Conservation (phyloP, 64 coral and sea anemone genomes). For the Stylophora pistillata region DNA sequence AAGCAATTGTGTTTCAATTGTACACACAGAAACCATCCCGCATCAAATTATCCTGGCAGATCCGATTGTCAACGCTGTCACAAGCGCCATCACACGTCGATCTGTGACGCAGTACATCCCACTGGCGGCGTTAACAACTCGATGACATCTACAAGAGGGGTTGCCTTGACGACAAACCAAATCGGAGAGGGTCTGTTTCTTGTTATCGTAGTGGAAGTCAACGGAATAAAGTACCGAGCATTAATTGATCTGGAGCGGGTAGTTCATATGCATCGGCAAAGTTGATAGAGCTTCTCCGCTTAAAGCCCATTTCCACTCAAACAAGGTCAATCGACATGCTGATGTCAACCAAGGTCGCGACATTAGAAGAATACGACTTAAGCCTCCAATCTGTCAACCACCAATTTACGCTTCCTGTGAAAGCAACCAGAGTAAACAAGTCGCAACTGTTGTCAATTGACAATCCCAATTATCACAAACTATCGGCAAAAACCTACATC, state of each 20-base stretch:
- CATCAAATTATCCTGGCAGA: conserved; percentile 14
- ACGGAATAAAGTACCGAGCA: conserved; percentile 43
- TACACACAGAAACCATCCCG: conserved; percentile 31
- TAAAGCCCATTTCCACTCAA: not conserved
- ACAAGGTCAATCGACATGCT: conserved; percentile 36
- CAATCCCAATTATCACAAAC: conserved; percentile 39
- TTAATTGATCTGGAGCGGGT: conserved; percentile 36
- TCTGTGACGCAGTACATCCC: conserved; percentile 29
- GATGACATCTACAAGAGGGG: conserved; percentile 2
- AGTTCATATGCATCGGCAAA: conserved; percentile 52
- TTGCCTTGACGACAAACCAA: conserved; percentile 40
- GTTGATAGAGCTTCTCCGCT: conserved; percentile 17
- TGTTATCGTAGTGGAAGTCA: conserved; percentile 45
- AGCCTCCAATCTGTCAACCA: conserved; percentile 9
- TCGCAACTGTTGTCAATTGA: conserved; percentile 50
- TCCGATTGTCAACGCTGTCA: conserved; percentile 17
- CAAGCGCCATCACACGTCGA: conserved; percentile 50
- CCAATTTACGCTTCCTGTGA: conserved; percentile 7
- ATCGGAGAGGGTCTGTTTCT: conserved; percentile 34
- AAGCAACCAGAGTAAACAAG: conserved; percentile 39
- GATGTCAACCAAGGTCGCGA: conserved; percentile 12
- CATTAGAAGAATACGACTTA: conserved; percentile 4
- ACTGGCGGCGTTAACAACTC: too few species aligned
- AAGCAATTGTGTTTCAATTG: conserved; percentile 50
- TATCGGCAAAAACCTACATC: conserved; percentile 10